Evolutionary conservation across 2,113 vertebrate genomes (phyloP).

Genomic region (Phaethornis superciliosus): DNA sequence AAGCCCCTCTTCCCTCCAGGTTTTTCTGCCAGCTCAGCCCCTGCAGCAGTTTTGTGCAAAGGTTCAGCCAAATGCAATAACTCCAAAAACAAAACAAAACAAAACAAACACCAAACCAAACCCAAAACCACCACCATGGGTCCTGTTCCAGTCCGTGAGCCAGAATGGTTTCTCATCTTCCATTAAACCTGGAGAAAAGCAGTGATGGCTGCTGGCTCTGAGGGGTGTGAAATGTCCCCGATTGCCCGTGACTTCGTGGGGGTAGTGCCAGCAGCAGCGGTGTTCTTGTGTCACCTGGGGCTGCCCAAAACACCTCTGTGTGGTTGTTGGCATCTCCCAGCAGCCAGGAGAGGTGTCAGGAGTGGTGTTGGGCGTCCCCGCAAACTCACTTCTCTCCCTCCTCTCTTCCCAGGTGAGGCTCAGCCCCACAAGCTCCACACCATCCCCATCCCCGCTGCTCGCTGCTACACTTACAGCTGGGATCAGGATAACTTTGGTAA

Average conservation of each 20-base stretch:
- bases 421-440: conserved; percentile 80
- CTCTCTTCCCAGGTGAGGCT: conserved; percentile 47
- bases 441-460: conserved; percentile 85
- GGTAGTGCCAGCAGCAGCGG: fast-evolving
- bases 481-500: conserved; percentile 96
- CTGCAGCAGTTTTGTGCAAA: neutral
- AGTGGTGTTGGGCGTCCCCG: fast-evolving
- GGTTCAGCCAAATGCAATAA: neutral
- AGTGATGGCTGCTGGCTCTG: neutral
- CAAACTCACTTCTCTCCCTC: neutral
- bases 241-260: fast-evolving
- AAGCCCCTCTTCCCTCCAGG: fast-evolving
- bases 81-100: too few species aligned
- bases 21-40: neutral
- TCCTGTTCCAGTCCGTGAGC: fast-evolving
- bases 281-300: neutral
- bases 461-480: conserved; percentile 91
- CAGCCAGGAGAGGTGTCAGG: neutral
- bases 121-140: neutral
- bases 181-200: neutral
- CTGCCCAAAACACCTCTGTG: fast-evolving
- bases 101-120: too few species aligned
- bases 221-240: neutral
- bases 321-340: neutral
- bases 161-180: neutral